Evolutionary conservation across 2,113 vertebrate genomes (phyloP).

Genomic region (Crypturellus undulatus): DNA sequence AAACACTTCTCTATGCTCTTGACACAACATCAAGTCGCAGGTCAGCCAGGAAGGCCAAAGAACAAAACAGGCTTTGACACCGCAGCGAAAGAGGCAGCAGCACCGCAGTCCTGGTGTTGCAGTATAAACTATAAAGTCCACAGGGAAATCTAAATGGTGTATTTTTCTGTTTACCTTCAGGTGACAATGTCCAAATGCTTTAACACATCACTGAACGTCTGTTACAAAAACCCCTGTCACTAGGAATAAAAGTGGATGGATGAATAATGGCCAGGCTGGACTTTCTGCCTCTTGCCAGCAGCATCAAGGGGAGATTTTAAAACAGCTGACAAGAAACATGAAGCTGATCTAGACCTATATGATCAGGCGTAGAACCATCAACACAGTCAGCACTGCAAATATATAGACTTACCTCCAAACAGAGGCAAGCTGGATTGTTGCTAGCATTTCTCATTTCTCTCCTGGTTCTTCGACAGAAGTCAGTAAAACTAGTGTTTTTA

Average conservation of each 20-base stretch:
- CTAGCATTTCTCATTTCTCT: background rate
- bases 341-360: background rate
- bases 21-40: constrained; percentile 20
- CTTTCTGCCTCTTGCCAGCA: constrained; percentile 42
- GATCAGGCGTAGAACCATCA: constrained; percentile 1
- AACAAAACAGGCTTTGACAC: constrained; percentile 46
- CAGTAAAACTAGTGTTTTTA: constrained; percentile 2
- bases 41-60: constrained; percentile 9
- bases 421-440: background rate
- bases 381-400: background rate
- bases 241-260: constrained; percentile 42
- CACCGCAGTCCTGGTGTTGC: background rate
- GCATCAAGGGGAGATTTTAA: constrained; percentile 8
- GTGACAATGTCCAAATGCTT: constrained; percentile 60
- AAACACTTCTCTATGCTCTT: background rate
- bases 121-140: constrained; percentile 27
- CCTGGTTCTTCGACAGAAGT: accelerated
- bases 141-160: constrained; percentile 62
- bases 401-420: background rate
- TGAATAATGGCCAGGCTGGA: constrained; percentile 35
- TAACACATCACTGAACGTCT: constrained; percentile 8
- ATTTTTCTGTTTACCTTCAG: constrained; percentile 66
- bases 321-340: constrained; percentile 4
- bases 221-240: constrained; percentile 51
- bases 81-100: background rate